Conservation (phyloP, 2,888 invertebrate species). For the Leucophenga montana region DNA sequence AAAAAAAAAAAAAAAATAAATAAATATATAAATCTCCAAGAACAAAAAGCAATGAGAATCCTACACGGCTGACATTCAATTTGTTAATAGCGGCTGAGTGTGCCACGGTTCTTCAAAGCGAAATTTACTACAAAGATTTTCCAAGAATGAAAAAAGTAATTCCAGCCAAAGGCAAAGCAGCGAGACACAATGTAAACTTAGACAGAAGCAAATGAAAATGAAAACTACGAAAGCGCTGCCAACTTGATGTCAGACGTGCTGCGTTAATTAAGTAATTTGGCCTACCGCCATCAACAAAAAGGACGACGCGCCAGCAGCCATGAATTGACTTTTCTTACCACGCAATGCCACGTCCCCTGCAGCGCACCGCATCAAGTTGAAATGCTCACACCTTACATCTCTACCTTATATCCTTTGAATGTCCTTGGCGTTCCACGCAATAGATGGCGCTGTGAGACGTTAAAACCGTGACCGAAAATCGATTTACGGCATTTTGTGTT, state of each 20-base stretch:
- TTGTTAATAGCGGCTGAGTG: conserved; percentile 17
- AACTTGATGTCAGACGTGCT: conserved; percentile 36
- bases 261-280: conserved; percentile 57
- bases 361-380: neutral
- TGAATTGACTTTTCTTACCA: too few species aligned
- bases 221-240: conserved; percentile 17
- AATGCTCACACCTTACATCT: neutral
- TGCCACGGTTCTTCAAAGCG: neutral
- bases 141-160: neutral
- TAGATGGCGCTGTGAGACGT: neutral
- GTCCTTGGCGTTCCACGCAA: too few species aligned
- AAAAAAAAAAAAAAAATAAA: neutral
- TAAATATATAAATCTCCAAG: neutral
- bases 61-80: conserved; percentile 14
- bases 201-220: conserved; percentile 12
- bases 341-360: too few species aligned
- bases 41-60: neutral
- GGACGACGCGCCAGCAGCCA: neutral
- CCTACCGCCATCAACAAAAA: conserved; percentile 19
- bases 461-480: conserved; percentile 45
- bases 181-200: neutral
- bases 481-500: conserved; percentile 42
- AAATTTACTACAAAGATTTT: neutral
- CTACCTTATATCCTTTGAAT: neutral
- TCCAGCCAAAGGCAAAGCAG: neutral